phyloP scores from a whole-genome alignment of 2,797 vertebrate genomes.

The Setipinna tenuifilis region DNA sequence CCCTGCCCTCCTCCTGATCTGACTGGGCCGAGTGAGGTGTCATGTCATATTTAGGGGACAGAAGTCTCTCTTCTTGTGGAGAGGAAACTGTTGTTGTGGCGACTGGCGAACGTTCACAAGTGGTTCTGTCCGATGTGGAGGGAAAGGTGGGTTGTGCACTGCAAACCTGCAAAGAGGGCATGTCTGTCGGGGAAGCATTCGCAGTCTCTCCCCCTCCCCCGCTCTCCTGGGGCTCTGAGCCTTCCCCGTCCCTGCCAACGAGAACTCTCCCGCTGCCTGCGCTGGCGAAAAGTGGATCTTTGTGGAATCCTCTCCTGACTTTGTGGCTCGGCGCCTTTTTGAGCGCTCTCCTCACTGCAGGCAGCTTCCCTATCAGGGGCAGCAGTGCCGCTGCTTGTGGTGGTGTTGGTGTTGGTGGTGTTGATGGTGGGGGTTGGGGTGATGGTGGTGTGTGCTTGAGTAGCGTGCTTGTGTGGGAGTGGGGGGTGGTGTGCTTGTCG shows the following conservation, averaged over 20 bases:
- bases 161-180: not conserved
- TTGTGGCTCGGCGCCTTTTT: conserved; percentile 63
- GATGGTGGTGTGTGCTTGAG: not conserved
- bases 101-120: not conserved
- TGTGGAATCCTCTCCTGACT: not conserved
- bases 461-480: not conserved
- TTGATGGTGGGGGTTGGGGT: conserved; percentile 36
- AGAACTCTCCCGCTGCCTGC: conserved; percentile 8
- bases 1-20: conserved; percentile 60
- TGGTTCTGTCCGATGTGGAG: not conserved
- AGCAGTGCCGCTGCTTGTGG: conserved; percentile 58
- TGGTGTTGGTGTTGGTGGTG: conserved; percentile 38
- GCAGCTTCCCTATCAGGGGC: conserved; percentile 78
- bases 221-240: not conserved
- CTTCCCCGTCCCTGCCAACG: not conserved
- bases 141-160: not conserved
- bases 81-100: not conserved
- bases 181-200: not conserved
- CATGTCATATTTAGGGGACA: not conserved
- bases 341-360: conserved; percentile 67
- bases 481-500: not conserved
- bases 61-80: not conserved
- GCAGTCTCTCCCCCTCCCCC: not conserved
- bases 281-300: not conserved
- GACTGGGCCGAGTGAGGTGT: not conserved